Evolutionary conservation across 2,888 invertebrate genomes (phyloP).

Genomic region (Epirrita christyi): DNA sequence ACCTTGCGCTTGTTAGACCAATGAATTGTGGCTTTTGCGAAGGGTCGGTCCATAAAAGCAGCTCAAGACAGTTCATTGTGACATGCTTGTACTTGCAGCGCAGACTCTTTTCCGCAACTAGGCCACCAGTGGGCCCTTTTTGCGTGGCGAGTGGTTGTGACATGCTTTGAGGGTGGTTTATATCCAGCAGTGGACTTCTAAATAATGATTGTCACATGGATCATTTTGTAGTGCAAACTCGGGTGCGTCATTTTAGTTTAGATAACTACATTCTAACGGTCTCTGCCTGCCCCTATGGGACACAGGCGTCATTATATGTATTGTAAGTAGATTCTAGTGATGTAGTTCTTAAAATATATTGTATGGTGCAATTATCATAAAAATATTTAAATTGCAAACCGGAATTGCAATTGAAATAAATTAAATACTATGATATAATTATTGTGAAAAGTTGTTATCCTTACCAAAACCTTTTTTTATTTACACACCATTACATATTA

Average conservation of each 20-base stretch:
- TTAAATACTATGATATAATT: slow-evolving; percentile 17
- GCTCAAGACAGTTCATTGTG: no score
- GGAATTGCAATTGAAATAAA: slow-evolving; percentile 12
- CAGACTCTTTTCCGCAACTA: no score
- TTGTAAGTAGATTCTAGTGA: slow-evolving; percentile 15
- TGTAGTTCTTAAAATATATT: slow-evolving; percentile 15
- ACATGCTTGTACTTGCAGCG: no score
- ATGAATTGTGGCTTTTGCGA: no score
- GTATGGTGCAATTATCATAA: slow-evolving; percentile 17
- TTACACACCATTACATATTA: no score
- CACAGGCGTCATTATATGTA: slow-evolving; percentile 3
- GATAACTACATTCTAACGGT: not conserved
- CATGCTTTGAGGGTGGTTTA: no score
- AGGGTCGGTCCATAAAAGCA: no score
- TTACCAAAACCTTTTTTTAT: no score
- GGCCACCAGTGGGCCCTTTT: no score
- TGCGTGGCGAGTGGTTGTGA: no score
- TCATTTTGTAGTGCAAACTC: not conserved
- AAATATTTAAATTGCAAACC: slow-evolving; percentile 15
- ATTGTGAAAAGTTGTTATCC: not conserved
- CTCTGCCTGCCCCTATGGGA: slow-evolving; percentile 3
- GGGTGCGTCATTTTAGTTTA: not conserved
- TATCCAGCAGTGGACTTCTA: no score
- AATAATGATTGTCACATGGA: not conserved
- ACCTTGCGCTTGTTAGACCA: no score